Base-by-base conservation (phyloP, 2,113 vertebrate species). In the Potamarius usumacintae region DNA sequence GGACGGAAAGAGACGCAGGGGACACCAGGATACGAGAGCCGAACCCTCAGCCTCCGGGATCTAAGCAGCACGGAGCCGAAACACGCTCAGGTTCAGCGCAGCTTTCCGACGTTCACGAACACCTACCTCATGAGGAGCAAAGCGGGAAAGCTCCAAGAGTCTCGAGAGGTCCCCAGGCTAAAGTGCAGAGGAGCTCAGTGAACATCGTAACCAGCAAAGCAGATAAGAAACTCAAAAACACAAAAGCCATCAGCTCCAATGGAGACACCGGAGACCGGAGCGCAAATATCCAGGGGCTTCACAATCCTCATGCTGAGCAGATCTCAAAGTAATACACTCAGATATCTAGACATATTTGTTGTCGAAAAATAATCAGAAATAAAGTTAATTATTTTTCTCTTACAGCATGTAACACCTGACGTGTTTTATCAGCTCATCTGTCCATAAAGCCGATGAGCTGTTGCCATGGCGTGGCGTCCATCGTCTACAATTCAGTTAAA, bases 81-180 rank as follows among this genome's bases (percentile, higher is more conserved):
- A 62, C 67, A 50, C 87, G 78, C 18, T 82, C 87, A 17, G 74
- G 89, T 69, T 55, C 77, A 15, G 7, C 76, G 1, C 71, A 80
- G 57, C 34, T 74, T 65, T 87, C 91, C 0, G 53, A 86, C 7
- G 42, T 85, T 83, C 60, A 87, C 2, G 95, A 95, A 90, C 92
- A 90, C 81, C 92, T 94, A 94, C 94, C 94, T 95, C 95, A 95
- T 62, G 95, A 96, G 71, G 96, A 96, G 87, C 93, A 91, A 42
- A 93, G 92, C 55, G 71, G 82, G 85, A 96, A 95, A 93, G 88
- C 89, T 74, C 27, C 53, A 0, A 92, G 92, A 77, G 69, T 89
- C 14, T 89, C 93, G 8, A 96, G 95, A 87, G 92, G 88, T 88
- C 90, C 93, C 86, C 95, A 95, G 10, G 94, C 95, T 4, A 96